Base-by-base conservation (phyloP, 2,888 invertebrate genomes). In the Pegoplata infirma region DNA sequence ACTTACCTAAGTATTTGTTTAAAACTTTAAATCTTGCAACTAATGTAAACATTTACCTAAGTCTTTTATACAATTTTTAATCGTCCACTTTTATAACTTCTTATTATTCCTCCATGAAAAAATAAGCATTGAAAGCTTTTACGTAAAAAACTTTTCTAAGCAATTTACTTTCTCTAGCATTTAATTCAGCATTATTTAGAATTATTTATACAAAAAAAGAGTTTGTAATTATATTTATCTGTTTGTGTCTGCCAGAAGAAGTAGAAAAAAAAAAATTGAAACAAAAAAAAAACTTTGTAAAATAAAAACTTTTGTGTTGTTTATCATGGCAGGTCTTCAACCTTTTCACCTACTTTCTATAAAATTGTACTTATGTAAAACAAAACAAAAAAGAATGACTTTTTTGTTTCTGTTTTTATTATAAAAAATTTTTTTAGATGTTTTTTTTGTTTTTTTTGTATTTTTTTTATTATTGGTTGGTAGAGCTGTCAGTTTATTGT, bases 321-420 rank as follows among this genome's bases (percentile, higher is more conserved):
- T 81, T 77, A 81, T 76, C 80, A 81, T 80, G 81, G 81, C 82
- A 82, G 82, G 80, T 82, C 82, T 81, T 82, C 81, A 81, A 87
- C 86, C 86, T 87, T 79, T 87, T 87, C 86, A 87, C 86, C 86
- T 87, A 87, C 87, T 87, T 87, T 86, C 85, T 82, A 82, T 67
- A 53, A 55, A 64, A 58, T 58, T 32, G 36, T 66, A 69, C n/a
- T n/a, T n/a, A n/a, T 66, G 16, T 44, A 58, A 28, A 32, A 64
- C 36, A 40, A 12, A 59, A 59, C 46, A 61, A 49, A 47, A 51
- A 55, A 23, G 53, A 67, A 68, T 69, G 36, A 58, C 44, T 66
- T 25, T 69, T 69, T 61, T 66, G 32, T 68, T 44, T 59, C 25
- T 21, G 7, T 36, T 25, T 44, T 53, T 17, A 6, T 55, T 55